Percentiles rank a stretch among this genome's conserved stretches.
Evolutionary conservation across 2,797 vertebrate genomes (phyloP).

Genomic region (Aphelocoma californica): DNA sequence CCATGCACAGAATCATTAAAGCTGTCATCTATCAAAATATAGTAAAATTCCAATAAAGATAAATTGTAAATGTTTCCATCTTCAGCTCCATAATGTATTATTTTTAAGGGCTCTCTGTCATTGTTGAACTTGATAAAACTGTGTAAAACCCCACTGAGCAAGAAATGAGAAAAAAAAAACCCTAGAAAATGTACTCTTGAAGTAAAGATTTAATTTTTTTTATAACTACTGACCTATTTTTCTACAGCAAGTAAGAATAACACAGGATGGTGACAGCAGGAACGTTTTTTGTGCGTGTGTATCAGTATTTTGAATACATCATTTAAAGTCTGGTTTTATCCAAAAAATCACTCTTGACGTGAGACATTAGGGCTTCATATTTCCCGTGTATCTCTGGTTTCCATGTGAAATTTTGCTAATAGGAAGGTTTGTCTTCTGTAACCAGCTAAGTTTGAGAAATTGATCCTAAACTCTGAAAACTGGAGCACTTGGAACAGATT

Average conservation of each 20-base stretch:
- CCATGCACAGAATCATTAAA: slow-evolving; percentile 29
- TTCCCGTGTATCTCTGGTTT: background rate
- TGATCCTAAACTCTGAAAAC: background rate
- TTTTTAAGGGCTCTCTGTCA: background rate
- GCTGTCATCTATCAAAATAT: slow-evolving; percentile 45
- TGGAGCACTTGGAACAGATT: background rate
- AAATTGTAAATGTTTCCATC: slow-evolving; percentile 27
- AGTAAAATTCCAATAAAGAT: slow-evolving; percentile 34
- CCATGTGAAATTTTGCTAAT: background rate
- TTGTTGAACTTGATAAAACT: slow-evolving; percentile 20
- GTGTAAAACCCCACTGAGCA: background rate
- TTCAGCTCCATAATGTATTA: slow-evolving; percentile 5
- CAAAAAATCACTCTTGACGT: background rate
- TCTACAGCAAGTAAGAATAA: background rate
- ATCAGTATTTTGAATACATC: background rate
- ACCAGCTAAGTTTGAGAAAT: background rate
- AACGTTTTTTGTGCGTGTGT: background rate
- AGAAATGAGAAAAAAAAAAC: background rate
- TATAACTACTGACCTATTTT: background rate
- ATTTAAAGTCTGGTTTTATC: background rate
- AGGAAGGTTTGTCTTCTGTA: background rate
- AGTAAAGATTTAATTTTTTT: background rate
- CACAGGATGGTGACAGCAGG: background rate
- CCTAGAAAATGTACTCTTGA: background rate
- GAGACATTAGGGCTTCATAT: background rate